Evolutionary conservation across 2,797 vertebrate species (phyloP).

Genomic region (Buceros bicornis): DNA sequence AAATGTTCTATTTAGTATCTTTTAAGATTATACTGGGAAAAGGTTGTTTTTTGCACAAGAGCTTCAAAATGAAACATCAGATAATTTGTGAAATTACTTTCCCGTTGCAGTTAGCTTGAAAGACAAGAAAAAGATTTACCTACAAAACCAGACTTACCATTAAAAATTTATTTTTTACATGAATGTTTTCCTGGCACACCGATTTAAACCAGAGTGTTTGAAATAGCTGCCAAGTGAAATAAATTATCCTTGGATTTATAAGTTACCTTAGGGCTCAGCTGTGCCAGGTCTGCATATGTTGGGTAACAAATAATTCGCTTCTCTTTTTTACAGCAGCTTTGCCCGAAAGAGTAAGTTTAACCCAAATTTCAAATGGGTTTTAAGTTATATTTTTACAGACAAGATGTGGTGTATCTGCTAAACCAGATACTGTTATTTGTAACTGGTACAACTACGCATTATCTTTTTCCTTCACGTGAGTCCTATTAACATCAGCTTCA

Average conservation of each 20-base stretch:
- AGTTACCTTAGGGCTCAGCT: slow-evolving; percentile 58
- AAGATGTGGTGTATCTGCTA: background rate
- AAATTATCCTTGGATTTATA: slow-evolving; percentile 77
- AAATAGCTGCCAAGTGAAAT: slow-evolving; percentile 81
- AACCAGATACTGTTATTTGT: background rate
- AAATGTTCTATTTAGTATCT: background rate
- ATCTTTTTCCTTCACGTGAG: background rate
- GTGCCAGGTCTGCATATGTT: slow-evolving; percentile 28
- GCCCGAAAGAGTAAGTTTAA: background rate
- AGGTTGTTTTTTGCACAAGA: background rate
- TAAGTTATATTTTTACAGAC: background rate
- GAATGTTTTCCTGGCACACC: slow-evolving; percentile 64
- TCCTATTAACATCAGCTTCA: background rate
- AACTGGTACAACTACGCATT: background rate
- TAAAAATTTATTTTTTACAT: slow-evolving; percentile 55
- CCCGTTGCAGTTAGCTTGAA: background rate
- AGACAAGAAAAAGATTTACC: slow-evolving; percentile 42
- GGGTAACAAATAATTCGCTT: slow-evolving; percentile 33
- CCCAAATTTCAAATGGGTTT: background rate
- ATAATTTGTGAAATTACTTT: slow-evolving; percentile 4
- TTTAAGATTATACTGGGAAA: background rate
- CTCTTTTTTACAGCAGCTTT: slow-evolving; percentile 28
- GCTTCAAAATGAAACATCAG: background rate
- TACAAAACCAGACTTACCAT: slow-evolving; percentile 41
- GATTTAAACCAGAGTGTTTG: slow-evolving; percentile 60